Evolutionary conservation across 2,797 vertebrate genomes (phyloP).

Genomic region (Carapus acus): DNA sequence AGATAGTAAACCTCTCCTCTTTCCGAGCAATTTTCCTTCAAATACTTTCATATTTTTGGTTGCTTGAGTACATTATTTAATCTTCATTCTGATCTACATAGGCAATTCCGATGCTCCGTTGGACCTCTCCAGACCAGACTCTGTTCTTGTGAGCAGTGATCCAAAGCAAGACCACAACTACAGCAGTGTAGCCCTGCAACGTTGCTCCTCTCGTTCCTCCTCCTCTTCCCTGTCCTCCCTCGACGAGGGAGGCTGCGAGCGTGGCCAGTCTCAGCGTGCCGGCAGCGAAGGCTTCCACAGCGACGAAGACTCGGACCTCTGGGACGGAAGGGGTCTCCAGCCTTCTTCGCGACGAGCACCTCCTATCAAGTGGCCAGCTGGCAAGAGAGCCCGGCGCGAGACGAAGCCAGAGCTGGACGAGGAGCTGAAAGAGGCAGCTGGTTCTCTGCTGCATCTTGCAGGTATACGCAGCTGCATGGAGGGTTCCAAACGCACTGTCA

Average conservation of each 20-base stretch:
- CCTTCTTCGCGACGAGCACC: slow-evolving; percentile 54
- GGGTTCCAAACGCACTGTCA: slow-evolving; percentile 88
- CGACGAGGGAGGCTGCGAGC: slow-evolving; percentile 83
- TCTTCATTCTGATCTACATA: no score
- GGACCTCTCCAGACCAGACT: slow-evolving; percentile 75
- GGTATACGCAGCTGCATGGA: slow-evolving; percentile 89
- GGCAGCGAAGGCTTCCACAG: slow-evolving; percentile 96
- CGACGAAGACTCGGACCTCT: slow-evolving; percentile 86
- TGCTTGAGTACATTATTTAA: no score
- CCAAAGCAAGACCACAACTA: slow-evolving; percentile 98
- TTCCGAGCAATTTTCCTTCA: not conserved
- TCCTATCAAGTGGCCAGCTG: slow-evolving; percentile 68
- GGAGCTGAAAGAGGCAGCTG: slow-evolving; percentile 95
- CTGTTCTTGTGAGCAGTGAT: slow-evolving; percentile 80
- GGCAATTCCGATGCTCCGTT: slow-evolving; percentile 78
- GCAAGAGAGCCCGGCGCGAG: slow-evolving; percentile 76
- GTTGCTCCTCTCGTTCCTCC: slow-evolving; percentile 83
- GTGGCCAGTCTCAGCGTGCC: slow-evolving; percentile 77
- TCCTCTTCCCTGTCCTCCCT: slow-evolving; percentile 83
- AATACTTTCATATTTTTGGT: not conserved
- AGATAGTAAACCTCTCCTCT: no score
- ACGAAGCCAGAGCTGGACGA: slow-evolving; percentile 89
- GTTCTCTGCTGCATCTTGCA: slow-evolving; percentile 94
- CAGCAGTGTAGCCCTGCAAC: slow-evolving; percentile 86
- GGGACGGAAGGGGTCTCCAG: slow-evolving; percentile 70